Evolutionary conservation across 1,140 invertebrate species (phyloP).

Genomic region (Camponotus vicinus): DNA sequence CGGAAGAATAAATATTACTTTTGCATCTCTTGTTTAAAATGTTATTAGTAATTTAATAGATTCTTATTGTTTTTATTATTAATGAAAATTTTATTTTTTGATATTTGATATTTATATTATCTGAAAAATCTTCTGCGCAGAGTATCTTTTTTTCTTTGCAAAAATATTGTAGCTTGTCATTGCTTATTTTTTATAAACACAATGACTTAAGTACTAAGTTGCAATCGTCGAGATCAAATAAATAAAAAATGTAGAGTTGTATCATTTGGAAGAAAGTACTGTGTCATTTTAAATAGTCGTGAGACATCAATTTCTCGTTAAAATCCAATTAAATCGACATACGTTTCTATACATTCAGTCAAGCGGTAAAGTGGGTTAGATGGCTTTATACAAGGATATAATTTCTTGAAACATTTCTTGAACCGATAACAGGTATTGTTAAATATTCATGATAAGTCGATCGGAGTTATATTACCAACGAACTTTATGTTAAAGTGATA

Average conservation of each 20-base stretch:
- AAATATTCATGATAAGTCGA: slow-evolving; percentile 61
- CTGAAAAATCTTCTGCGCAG: too few species aligned
- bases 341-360: slow-evolving; percentile 27
- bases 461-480: slow-evolving; percentile 12
- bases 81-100: too few species aligned
- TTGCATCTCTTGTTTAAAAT: too few species aligned
- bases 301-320: slow-evolving; percentile 44
- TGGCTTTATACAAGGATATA: slow-evolving; percentile 53
- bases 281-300: neutral
- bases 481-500: slow-evolving; percentile 22
- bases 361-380: slow-evolving; percentile 51
- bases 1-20: too few species aligned
- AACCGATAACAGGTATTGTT: slow-evolving; percentile 47
- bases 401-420: slow-evolving; percentile 51
- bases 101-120: too few species aligned
- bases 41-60: too few species aligned
- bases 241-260: neutral
- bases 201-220: neutral
- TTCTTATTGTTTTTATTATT: too few species aligned
- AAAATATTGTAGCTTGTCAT: neutral
- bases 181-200: neutral
- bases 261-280: neutral
- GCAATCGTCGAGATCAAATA: neutral
- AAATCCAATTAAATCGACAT: slow-evolving; percentile 29
- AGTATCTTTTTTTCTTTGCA: neutral